A percentile compares a stretch with the other conserved stretches of the same genome.
These are phyloP conservation scores for Ptilorrhoa leucosticta DNA, from an alignment of 2,113 vertebrate genomes.

Conservation along the genomic window DNA sequence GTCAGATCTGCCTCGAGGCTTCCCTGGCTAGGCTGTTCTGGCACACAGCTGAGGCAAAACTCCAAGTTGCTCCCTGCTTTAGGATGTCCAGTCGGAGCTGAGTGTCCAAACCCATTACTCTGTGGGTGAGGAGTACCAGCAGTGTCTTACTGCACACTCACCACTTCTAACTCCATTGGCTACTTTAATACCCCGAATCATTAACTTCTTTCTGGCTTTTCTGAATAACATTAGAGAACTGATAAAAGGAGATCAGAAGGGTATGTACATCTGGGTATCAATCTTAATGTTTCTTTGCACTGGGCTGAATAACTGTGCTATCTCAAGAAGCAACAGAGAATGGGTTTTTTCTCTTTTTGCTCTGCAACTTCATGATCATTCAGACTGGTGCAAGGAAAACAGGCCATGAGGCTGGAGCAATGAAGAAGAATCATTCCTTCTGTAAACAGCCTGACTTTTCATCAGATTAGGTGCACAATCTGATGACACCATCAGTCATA, in stretches of 20 bases:
- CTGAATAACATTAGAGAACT: not conserved
- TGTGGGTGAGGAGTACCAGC: not conserved
- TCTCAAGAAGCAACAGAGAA: not conserved
- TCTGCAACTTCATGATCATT: not conserved
- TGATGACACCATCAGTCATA: not conserved
- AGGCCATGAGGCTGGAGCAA: fast-evolving
- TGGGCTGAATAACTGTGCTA: not conserved
- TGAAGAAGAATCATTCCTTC: not conserved
- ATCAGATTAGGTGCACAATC: not conserved
- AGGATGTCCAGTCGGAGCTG: not conserved
- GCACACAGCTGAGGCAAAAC: not conserved
- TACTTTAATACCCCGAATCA: not conserved
- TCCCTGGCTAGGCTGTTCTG: not conserved
- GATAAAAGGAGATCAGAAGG: not conserved
- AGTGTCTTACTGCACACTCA: not conserved
- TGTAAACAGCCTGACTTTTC: not conserved
- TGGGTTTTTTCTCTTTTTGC: not conserved
- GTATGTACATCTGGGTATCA: not conserved
- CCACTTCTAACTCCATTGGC: not conserved
- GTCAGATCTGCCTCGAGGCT: not conserved
- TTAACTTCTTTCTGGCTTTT: not conserved
- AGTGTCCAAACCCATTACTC: not conserved
- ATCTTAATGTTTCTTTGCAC: not conserved
- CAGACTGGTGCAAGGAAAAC: not conserved
- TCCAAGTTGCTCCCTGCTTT: not conserved